Evolutionary conservation across 2,113 vertebrate genomes (phyloP).

Genomic region (Peucedramus taeniatus): DNA sequence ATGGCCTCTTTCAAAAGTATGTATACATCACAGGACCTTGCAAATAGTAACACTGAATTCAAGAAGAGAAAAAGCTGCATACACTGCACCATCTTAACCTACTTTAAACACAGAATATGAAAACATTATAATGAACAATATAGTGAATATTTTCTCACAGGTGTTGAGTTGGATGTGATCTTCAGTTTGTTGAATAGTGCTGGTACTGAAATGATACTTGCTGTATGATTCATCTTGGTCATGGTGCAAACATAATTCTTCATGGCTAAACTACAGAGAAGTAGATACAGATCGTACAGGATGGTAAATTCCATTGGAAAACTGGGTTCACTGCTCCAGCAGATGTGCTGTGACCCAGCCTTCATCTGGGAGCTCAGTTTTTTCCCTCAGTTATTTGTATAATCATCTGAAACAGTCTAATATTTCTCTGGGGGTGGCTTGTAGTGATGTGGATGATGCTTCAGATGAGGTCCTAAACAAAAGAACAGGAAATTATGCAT

Average conservation of each 20-base stretch:
- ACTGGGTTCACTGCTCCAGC: background rate
- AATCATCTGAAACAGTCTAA: slow-evolving; percentile 52
- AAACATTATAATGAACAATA: background rate
- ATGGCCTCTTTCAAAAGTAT: background rate
- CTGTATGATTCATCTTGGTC: background rate
- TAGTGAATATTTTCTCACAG: background rate
- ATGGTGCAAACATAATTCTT: background rate
- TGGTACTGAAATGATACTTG: background rate
- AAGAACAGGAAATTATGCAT: background rate
- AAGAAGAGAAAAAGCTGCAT: background rate
- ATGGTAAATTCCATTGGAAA: background rate
- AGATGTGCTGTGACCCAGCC: background rate
- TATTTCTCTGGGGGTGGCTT: slow-evolving; percentile 81
- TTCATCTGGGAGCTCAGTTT: background rate
- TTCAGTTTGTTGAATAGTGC: background rate
- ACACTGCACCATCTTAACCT: background rate
- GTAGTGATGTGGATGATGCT: slow-evolving; percentile 82
- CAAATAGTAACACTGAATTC: background rate
- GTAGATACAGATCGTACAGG: background rate
- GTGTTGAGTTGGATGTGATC: background rate
- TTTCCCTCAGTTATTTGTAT: background rate
- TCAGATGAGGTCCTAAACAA: slow-evolving; percentile 80
- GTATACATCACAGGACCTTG: background rate
- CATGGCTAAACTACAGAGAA: background rate
- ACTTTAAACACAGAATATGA: background rate